phyloP scores from a whole-genome alignment of 2,113 vertebrate species.

The Pterocles orientalis region DNA sequence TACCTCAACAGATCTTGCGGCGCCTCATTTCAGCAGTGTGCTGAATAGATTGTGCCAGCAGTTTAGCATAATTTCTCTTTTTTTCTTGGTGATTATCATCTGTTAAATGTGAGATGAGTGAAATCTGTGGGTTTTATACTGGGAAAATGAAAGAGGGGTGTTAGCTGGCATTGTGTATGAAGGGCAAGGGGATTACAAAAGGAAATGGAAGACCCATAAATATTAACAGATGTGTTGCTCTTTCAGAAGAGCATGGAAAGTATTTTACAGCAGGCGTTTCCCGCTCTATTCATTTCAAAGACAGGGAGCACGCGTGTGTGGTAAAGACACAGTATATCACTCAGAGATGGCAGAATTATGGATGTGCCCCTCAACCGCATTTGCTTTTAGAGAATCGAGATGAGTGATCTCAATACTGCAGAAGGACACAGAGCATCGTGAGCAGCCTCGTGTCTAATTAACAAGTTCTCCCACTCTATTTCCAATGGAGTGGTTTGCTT shows the following conservation, averaged over 20 bases:
- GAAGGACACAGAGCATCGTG: not conserved
- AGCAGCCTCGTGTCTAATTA: not conserved
- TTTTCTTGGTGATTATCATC: conserved; percentile 15
- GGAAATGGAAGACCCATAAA: not conserved
- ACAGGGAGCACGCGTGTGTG: not conserved
- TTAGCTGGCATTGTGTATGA: not conserved
- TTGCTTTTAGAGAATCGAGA: not conserved
- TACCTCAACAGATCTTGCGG: not conserved
- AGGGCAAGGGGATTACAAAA: not conserved
- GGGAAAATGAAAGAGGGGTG: not conserved
- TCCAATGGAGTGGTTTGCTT: not conserved
- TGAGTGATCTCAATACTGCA: not conserved
- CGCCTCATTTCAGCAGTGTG: not conserved
- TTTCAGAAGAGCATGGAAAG: not conserved
- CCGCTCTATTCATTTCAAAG: not conserved
- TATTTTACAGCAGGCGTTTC: not conserved
- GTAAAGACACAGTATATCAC: not conserved
- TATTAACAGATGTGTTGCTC: not conserved
- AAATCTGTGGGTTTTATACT: not conserved
- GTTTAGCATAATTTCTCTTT: not conserved
- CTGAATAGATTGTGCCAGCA: not conserved
- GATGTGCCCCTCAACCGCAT: not conserved
- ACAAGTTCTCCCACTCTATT: not conserved
- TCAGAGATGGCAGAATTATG: not conserved
- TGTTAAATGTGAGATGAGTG: not conserved